These are phyloP conservation scores for Drosophila ogumai DNA, from an alignment of 1,140 invertebrate species.

Conservation along the genomic window DNA sequence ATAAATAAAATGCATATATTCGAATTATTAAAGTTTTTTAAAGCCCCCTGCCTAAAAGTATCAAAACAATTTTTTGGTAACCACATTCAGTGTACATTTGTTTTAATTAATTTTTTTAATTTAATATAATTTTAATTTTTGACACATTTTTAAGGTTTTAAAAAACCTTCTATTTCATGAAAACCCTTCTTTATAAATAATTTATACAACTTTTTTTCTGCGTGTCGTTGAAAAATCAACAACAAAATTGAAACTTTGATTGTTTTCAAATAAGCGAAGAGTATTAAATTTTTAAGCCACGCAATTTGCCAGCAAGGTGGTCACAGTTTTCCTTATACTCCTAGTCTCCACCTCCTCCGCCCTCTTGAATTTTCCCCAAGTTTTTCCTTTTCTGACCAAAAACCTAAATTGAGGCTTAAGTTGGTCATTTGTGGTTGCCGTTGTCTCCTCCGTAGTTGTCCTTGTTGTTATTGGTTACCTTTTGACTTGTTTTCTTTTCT, in stretches of 20 bases:
- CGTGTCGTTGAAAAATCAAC: conserved; percentile 21
- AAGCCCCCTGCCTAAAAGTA: too few relatives aligned
- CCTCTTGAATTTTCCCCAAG: conserved; percentile 2
- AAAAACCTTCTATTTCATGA: too few relatives aligned
- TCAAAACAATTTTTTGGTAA: too few relatives aligned
- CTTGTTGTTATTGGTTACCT: conserved; percentile 38
- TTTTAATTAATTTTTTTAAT: too few relatives aligned
- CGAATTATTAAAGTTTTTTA: too few relatives aligned
- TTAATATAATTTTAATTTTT: too few relatives aligned
- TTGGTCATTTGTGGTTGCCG: conserved; percentile 51
- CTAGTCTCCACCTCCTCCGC: background rate
- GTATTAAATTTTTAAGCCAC: conserved; percentile 57
- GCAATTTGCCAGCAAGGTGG: conserved; percentile 53
- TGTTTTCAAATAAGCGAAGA: conserved; percentile 60
- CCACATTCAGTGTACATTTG: too few relatives aligned
- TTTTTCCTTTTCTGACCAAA: conserved; percentile 26
- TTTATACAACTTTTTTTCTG: background rate
- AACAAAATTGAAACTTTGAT: conserved; percentile 49
- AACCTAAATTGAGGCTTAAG: conserved; percentile 52
- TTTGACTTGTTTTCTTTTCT: conserved; percentile 36
- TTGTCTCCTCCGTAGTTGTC: conserved; percentile 18
- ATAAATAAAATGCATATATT: too few relatives aligned
- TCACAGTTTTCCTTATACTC: conserved; percentile 24
- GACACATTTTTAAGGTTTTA: too few relatives aligned
- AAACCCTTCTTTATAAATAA: background rate